Evolutionary conservation across 2,113 vertebrate genomes (phyloP).

Genomic region (Eublepharis macularius): DNA sequence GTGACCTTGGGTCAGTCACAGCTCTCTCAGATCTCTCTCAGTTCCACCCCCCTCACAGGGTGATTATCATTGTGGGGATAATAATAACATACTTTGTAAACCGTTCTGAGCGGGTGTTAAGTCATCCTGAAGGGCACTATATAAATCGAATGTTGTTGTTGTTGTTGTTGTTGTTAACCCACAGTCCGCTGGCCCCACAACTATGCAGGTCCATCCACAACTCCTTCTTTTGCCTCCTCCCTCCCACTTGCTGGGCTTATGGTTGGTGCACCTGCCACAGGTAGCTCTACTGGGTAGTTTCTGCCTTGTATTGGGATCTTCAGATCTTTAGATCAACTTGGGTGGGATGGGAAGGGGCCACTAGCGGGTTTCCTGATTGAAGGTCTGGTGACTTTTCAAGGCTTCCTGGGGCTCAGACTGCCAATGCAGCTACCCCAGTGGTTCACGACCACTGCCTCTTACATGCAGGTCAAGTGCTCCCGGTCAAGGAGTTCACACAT

Average conservation of each 20-base stretch:
- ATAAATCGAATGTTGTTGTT: too few species aligned
- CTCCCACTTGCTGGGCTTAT: not conserved
- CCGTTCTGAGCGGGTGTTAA: too few species aligned
- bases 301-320: not conserved
- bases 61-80: too few species aligned
- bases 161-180: too few species aligned
- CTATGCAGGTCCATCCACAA: not conserved
- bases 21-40: too few species aligned
- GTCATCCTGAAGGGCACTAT: too few species aligned
- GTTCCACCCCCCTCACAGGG: too few species aligned
- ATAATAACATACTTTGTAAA: too few species aligned
- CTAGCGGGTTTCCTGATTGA: not conserved
- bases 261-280: not conserved
- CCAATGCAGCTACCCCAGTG: accelerated
- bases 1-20: too few species aligned
- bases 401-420: accelerated
- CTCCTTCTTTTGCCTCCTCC: not conserved
- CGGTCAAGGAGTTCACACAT: not conserved
- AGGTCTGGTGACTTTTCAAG: too few species aligned
- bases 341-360: not conserved
- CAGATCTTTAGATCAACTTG: not conserved
- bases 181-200: not conserved
- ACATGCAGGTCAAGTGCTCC: not conserved
- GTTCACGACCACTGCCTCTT: not conserved
- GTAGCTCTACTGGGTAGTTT: not conserved